These are phyloP conservation scores for Halictus quadricinctus DNA, from an alignment of 2,888 invertebrate genomes.

Conservation along the genomic window DNA sequence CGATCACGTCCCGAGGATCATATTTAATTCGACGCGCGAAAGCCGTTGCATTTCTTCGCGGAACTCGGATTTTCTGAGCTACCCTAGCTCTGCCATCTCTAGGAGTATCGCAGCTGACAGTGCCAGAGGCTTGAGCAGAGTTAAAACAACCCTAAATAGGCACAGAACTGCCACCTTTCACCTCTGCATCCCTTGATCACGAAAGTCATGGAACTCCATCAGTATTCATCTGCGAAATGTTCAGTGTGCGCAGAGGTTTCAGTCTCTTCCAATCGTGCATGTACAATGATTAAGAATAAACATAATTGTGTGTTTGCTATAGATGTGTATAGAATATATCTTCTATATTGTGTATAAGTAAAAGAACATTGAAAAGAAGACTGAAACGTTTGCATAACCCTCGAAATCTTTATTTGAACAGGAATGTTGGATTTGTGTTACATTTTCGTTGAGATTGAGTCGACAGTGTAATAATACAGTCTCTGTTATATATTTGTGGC, in stretches of 20 bases:
- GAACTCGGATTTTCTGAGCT: constrained; percentile 3
- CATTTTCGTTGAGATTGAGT: not conserved
- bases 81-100: not conserved
- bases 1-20: constrained; percentile 4
- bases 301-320: not conserved
- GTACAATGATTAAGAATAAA: not conserved
- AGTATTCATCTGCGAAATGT: not conserved
- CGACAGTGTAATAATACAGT: not conserved
- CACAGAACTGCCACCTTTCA: not conserved
- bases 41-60: constrained; percentile 21
- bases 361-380: not conserved
- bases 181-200: not conserved
- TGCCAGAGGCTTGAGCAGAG: not conserved
- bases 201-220: not conserved
- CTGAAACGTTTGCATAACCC: not conserved
- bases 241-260: not conserved
- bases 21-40: constrained; percentile 31
- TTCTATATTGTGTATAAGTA: too few species aligned
- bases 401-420: not conserved
- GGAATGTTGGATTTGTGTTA: not conserved
- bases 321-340: too few species aligned
- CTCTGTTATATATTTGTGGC: not conserved
- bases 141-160: not conserved
- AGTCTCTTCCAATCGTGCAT: not conserved
- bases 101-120: not conserved